Conservation (phyloP, 2,113 vertebrate species). For the Spea multiplicata region DNA sequence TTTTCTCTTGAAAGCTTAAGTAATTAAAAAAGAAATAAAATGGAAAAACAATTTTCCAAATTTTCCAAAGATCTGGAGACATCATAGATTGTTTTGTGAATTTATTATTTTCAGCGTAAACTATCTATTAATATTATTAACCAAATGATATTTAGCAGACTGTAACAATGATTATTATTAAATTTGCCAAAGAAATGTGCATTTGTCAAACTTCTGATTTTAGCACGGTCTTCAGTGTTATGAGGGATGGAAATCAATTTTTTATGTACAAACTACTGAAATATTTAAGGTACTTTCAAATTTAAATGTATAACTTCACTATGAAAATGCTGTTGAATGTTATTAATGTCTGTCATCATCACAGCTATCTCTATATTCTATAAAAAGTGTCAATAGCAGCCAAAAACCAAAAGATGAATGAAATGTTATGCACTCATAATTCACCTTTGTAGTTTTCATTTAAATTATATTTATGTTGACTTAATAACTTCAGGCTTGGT, state of each 20-base stretch:
- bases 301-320: slow-evolving; percentile 30
- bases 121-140: too few species aligned
- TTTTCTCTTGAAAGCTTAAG: too few species aligned
- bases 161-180: slow-evolving; percentile 7
- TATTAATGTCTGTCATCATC: slow-evolving; percentile 28
- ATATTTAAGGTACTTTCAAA: slow-evolving; percentile 5
- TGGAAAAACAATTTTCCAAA: too few species aligned
- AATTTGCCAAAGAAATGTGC: not conserved
- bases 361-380: slow-evolving; percentile 11
- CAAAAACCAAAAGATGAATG: slow-evolving; percentile 22
- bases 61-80: too few species aligned
- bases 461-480: too few species aligned
- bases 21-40: too few species aligned
- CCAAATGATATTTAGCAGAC: not conserved
- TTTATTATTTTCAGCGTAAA: too few species aligned
- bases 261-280: slow-evolving; percentile 32
- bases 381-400: slow-evolving; percentile 26
- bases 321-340: slow-evolving; percentile 32
- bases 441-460: too few species aligned
- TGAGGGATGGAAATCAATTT: slow-evolving; percentile 10
- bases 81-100: too few species aligned
- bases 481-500: too few species aligned
- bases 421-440: slow-evolving; percentile 20
- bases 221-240: too few species aligned
- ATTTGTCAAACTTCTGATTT: not conserved